phyloP scores from a whole-genome alignment of 2,888 invertebrate species.

The Dinocampus coccinellae region DNA sequence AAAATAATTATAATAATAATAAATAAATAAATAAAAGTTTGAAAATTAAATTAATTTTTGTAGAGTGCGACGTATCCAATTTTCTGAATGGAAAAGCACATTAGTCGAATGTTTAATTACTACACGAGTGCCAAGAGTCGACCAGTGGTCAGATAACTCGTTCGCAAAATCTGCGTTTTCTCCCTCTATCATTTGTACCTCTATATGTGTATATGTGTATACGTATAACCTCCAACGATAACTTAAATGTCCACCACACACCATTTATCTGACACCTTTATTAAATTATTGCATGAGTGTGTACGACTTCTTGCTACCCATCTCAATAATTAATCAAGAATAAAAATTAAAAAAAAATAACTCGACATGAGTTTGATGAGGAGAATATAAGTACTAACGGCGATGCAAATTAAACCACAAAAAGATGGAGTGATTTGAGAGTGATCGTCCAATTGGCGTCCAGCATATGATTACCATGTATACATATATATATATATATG shows the following conservation, averaged over 20 bases:
- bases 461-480: neutral
- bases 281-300: neutral
- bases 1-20: neutral
- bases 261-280: neutral
- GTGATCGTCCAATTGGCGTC: neutral
- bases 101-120: slow-evolving; percentile 65
- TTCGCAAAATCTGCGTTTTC: slow-evolving; percentile 28
- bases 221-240: neutral
- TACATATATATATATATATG: neutral
- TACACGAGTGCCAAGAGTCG: slow-evolving; percentile 53
- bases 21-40: slow-evolving; percentile 9
- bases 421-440: neutral
- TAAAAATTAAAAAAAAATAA: neutral
- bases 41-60: slow-evolving; percentile 25
- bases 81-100: slow-evolving; percentile 67
- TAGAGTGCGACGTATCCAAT: slow-evolving; percentile 61
- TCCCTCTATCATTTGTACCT: slow-evolving; percentile 11
- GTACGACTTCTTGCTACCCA: neutral
- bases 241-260: neutral
- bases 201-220: neutral
- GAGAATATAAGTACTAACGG: neutral
- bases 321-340: neutral
- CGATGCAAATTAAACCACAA: slow-evolving; percentile 1
- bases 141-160: slow-evolving; percentile 52
- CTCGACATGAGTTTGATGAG: neutral